Conservation (phyloP, 2,888 invertebrate species). For the Drosophila nr. perissopoda region DNA sequence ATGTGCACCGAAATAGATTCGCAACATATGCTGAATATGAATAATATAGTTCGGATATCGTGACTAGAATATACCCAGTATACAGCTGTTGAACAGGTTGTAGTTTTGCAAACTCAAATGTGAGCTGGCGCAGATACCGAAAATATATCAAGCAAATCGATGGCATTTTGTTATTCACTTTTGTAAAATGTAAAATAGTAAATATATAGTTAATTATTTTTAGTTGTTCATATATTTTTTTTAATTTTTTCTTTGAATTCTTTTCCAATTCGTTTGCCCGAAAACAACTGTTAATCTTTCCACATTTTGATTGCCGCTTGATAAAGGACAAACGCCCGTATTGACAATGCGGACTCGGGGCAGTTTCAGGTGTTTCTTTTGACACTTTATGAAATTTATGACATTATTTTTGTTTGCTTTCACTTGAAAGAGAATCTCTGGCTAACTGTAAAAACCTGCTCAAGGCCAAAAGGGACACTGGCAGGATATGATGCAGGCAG, state of each 20-base stretch:
- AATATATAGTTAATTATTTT: background rate
- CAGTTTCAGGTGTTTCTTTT: slow-evolving; percentile 71
- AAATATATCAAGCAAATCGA: background rate
- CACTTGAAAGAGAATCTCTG: slow-evolving; percentile 60
- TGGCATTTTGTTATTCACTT: background rate
- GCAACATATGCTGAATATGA: background rate
- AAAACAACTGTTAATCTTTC: slow-evolving; percentile 15
- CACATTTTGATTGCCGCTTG: slow-evolving; percentile 36
- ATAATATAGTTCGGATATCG: fast-evolving
- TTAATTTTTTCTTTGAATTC: background rate
- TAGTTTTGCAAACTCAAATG: no score
- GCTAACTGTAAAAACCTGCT: slow-evolving; percentile 66
- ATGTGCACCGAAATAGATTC: no score
- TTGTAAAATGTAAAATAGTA: background rate
- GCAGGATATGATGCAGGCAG: slow-evolving; percentile 28
- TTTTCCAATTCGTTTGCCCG: background rate
- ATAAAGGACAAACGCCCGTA: slow-evolving; percentile 45
- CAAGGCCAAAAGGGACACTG: slow-evolving; percentile 51
- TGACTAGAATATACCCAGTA: background rate
- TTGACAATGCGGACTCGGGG: slow-evolving; percentile 22
- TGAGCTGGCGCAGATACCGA: background rate
- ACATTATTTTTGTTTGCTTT: slow-evolving; percentile 67
- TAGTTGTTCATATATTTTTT: background rate
- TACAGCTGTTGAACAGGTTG: background rate
- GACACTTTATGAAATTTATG: slow-evolving; percentile 84